Evolutionary conservation across 2,797 vertebrate species (phyloP), one percentile per base, ranked within the genome.

Genomic region (Pristis pectinata): DNA sequence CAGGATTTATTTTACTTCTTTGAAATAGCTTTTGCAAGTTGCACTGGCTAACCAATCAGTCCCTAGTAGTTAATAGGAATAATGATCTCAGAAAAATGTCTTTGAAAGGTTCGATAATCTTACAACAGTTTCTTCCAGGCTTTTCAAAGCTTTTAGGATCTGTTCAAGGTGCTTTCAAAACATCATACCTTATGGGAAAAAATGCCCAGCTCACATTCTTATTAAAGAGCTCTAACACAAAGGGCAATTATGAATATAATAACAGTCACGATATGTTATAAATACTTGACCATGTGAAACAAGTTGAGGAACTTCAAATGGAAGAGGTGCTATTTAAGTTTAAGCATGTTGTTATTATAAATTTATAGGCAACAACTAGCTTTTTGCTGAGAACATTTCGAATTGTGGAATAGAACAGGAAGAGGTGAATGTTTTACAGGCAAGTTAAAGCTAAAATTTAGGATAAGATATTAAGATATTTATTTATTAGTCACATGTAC

Each of bases 321-420:
- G 6, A 53, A 83, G 9, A 19, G 80, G 41, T 83, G 19, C 11
- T 27, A 27, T 24, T 44, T 83, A 27, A 83, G 24, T 83, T 22
- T 53, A 53, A 53, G 27, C 85, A 34, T 13, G 3, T 53, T 3
- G 10, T 56, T 24, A 85, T 56, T 15, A 85, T 1, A 87, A 59
- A 89, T 89, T n/a, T 37, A 61, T n/a, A n/a, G 56, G 49, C 34
- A 59, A 56, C 85, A 89, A 59, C n/a, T 89, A 89, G 56, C 85
- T 89, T 89, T 53, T 61, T 19, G 53, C 1, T 59, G 15, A 41
- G 24, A 83, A 24, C 49, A 30, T 53, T 56, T 22, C 0, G 44
- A 61, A n/a, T 0, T 61, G 1, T 17, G 56, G 30, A 56, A 59
- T 15, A 61, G 53, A 61, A n/a, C 59, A 30, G 82, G 27, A 82